Percentiles rank a stretch among this genome's conserved stretches.
Evolutionary conservation across 23 tunicate genomes (phyloP).

Genomic region (Oikopleura vanhoeffeni): DNA sequence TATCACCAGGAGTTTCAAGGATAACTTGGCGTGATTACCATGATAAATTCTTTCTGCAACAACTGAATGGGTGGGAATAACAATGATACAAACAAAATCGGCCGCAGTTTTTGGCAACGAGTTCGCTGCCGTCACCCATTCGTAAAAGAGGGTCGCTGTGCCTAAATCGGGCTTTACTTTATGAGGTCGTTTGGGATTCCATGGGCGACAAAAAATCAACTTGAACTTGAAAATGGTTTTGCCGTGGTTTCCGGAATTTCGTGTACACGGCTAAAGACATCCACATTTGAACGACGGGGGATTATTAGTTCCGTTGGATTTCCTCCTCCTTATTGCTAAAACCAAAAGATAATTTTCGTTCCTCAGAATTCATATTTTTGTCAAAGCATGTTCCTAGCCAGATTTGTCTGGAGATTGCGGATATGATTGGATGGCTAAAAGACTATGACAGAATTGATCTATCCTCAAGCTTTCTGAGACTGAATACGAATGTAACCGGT

Average conservation of each 20-base stretch:
- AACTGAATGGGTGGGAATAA: neutral
- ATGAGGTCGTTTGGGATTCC: neutral
- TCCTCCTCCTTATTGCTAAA: neutral
- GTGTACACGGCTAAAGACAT: neutral
- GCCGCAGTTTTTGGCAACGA: constrained; percentile 1
- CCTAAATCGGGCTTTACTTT: neutral
- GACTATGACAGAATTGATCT: neutral
- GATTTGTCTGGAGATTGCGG: neutral
- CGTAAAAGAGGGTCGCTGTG: neutral
- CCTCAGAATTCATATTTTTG: neutral
- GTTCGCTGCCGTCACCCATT: neutral
- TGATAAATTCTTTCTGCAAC: neutral
- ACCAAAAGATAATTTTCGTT: neutral
- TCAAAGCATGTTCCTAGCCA: neutral
- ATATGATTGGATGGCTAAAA: neutral
- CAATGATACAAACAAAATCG: neutral
- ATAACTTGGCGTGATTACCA: neutral
- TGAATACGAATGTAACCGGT: neutral
- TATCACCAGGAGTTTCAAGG: neutral
- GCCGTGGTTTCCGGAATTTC: neutral
- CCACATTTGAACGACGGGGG: neutral
- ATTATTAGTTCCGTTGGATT: neutral
- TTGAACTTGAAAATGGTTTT: neutral
- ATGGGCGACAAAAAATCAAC: neutral
- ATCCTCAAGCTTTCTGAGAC: neutral